Evolutionary conservation across 2,888 invertebrate genomes (phyloP), one percentile per base, ranked within the genome.

Genomic region (Biston betularia): DNA sequence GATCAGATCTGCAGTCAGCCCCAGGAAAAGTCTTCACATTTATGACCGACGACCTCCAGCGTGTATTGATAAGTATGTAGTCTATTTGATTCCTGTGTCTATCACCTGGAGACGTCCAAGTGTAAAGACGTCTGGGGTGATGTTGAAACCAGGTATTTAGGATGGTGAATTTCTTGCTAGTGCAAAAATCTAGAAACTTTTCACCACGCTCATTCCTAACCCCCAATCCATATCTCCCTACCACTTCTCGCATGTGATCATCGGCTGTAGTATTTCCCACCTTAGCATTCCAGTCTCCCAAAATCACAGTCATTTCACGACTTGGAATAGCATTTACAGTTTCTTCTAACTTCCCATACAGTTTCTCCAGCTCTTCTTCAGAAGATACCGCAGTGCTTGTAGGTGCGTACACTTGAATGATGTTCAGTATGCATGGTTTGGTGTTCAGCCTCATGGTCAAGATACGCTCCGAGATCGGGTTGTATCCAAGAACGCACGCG

Each of bases 401-500:
- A n/a, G n/a, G n/a, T 0, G 54, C 42, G 24, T 54, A 54, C 5
- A 54, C 42, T 11, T 54, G 54, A 9, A 54, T 24, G 15, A 54
- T 40, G 42, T 54, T 54, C 9, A 54, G 3, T 53, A n/a, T 14
- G 14, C 38, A 1, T 9, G 54, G 38, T 9, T 11, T 15, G 24
- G 2, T 12, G 42, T 54, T 42, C 0, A 54, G 0, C 6, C 42
- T 54, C 9, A 42, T 24, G 1, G 54, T 54, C 38, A 54, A 42
- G 1, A 54, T 54, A 0, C 53, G 12, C 0, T 62, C 42, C 11
- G 8, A n/a, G 9, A 62, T 48, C 11, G 69, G 56, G 38, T 63
- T 58, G 35, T 67, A 72, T 14, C 63, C 68, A 11, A 52, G 11
- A 10, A 71, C 71, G 38, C 11, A 65, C 7, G 50, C 15, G 8